Evolutionary conservation across 1,140 invertebrate genomes (phyloP).

Genomic region (Orius insidiosus): DNA sequence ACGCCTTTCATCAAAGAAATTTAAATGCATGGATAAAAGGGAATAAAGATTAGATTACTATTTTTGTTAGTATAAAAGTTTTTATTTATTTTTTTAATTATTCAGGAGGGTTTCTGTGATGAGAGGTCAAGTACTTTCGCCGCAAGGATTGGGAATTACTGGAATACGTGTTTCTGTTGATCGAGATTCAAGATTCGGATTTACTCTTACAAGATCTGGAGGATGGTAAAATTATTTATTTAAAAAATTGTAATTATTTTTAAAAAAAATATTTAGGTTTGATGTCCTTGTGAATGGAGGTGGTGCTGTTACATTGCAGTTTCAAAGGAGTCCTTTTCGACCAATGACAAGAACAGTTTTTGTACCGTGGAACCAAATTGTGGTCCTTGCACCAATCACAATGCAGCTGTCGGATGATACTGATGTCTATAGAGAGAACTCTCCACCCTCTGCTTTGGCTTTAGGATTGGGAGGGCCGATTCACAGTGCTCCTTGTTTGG

Average conservation of each 20-base stretch:
- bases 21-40: not conserved
- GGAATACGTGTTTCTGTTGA: constrained; percentile 93
- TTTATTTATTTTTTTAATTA: constrained; percentile 21
- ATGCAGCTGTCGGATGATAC: constrained; percentile 65
- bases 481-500: constrained; percentile 43
- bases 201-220: constrained; percentile 80
- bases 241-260: not conserved
- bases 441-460: constrained; percentile 17
- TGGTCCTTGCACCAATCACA: constrained; percentile 69
- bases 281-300: constrained; percentile 97
- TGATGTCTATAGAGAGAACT: constrained; percentile 12
- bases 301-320: constrained; percentile 91
- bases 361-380: constrained; percentile 90
- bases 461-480: constrained; percentile 15
- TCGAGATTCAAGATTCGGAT: constrained; percentile 82
- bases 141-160: constrained; percentile 83
- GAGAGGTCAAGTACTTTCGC: constrained; percentile 85
- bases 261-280: constrained; percentile 52
- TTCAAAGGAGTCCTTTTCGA: constrained; percentile 81
- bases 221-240: constrained; percentile 63
- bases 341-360: constrained; percentile 72
- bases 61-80: not conserved
- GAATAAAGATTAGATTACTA: not conserved
- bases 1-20: too few species aligned
- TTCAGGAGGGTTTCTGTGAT: constrained; percentile 94